phyloP scores from a whole-genome alignment of 2,113 vertebrate genomes.

The Pseudopodoces humilis region DNA sequence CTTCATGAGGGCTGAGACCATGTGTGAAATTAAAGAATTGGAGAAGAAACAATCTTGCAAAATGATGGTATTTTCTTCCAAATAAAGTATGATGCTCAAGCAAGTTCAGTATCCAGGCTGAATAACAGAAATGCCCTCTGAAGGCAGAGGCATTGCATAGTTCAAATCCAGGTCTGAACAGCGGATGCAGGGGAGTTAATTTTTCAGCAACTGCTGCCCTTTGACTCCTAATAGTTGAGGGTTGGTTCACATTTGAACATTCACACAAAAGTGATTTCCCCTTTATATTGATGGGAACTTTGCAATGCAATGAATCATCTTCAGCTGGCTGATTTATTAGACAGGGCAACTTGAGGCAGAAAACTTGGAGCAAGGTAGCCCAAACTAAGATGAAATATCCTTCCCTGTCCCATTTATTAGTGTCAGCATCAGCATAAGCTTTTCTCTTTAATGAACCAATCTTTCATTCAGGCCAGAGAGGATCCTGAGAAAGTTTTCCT shows the following conservation, averaged over 20 bases:
- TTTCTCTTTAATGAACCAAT: conserved; percentile 56
- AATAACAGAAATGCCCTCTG: not conserved
- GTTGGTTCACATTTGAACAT: not conserved
- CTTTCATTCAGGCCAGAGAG: conserved; percentile 64
- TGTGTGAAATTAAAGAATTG: not conserved
- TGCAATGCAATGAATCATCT: conserved; percentile 40
- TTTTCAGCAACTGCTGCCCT: conserved; percentile 3
- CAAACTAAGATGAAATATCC: conserved; percentile 42
- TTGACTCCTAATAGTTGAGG: not conserved
- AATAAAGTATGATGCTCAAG: not conserved
- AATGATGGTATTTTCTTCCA: not conserved
- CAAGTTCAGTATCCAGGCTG: not conserved
- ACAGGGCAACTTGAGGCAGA: conserved; percentile 26
- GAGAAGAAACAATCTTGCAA: not conserved
- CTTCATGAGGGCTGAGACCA: not conserved
- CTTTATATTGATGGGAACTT: conserved; percentile 53
- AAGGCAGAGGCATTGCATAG: not conserved
- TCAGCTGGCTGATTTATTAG: conserved; percentile 56
- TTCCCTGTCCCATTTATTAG: conserved; percentile 54
- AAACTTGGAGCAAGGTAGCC: conserved; percentile 57
- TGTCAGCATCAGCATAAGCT: conserved; percentile 64
- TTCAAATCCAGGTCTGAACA: not conserved
- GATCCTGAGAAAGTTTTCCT: conserved; percentile 73
- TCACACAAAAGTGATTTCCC: conserved; percentile 34
- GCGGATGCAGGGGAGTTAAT: not conserved